A percentile compares a stretch with the other conserved stretches of the same genome.
phyloP scores from a whole-genome alignment of 2,888 invertebrate species.

The Aproaerema taeniolella region DNA sequence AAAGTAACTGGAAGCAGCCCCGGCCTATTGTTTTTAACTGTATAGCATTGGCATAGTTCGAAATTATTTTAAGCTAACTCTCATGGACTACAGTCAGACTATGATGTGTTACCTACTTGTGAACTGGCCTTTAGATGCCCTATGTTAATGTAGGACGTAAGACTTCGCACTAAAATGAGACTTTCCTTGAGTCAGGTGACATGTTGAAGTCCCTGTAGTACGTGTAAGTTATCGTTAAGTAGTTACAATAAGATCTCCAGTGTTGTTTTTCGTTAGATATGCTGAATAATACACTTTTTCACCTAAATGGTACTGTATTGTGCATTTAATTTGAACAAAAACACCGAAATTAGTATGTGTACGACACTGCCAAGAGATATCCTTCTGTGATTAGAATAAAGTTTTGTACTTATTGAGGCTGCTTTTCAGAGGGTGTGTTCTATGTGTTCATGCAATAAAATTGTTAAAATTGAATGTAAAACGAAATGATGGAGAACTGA shows the following conservation, averaged over 20 bases:
- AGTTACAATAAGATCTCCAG: conserved; percentile 44
- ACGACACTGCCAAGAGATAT: conserved; percentile 59
- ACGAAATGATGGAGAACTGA: no score
- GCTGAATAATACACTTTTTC: conserved; percentile 41
- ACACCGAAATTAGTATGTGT: conserved; percentile 43
- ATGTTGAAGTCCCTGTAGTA: no score
- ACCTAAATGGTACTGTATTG: conserved; percentile 37
- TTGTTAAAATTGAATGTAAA: no score
- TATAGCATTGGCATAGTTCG: conserved; percentile 54
- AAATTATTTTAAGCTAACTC: conserved; percentile 46
- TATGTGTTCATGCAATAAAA: no score
- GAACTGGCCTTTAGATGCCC: no score
- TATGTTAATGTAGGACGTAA: no score
- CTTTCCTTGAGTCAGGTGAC: no score
- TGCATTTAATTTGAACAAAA: conserved; percentile 64
- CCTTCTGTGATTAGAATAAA: conserved; percentile 42
- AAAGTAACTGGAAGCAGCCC: conserved; percentile 29
- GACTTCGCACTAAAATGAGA: no score
- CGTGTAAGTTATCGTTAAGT: conserved; percentile 28
- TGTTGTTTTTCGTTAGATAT: conserved; percentile 33
- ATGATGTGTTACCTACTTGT: conserved; percentile 6
- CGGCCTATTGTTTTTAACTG: conserved; percentile 60
- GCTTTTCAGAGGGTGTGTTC: no score
- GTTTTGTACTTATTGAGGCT: conserved; percentile 58
- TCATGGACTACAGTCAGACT: conserved; percentile 25